These are phyloP conservation scores for Hippotragus niger DNA, from an alignment of 2,113 vertebrate genomes.

Conservation along the genomic window DNA sequence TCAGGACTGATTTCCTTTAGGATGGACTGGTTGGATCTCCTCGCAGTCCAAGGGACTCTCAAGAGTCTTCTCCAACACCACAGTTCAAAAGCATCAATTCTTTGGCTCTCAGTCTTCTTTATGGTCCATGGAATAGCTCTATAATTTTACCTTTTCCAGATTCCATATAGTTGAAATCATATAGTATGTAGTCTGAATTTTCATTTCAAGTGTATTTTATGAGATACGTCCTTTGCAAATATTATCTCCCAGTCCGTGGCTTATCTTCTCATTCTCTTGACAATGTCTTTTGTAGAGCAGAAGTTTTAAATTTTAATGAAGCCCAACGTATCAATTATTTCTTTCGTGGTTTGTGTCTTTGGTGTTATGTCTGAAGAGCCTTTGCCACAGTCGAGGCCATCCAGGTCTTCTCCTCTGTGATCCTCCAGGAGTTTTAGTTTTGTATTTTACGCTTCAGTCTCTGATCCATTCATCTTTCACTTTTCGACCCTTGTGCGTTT, in stretches of 20 bases:
- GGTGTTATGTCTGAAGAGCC: background rate
- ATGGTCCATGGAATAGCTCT: background rate
- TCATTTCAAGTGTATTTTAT: background rate
- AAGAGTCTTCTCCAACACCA: background rate
- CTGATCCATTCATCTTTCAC: background rate
- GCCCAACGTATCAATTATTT: background rate
- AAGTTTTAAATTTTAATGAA: background rate
- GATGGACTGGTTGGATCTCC: background rate
- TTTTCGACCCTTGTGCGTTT: background rate
- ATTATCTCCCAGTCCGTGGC: background rate
- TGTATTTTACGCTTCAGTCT: background rate
- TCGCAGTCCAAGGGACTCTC: background rate
- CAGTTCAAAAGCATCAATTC: background rate
- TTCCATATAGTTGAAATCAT: background rate
- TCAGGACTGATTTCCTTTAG: background rate
- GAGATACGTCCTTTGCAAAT: background rate
- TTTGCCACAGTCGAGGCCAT: background rate
- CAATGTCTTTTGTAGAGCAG: background rate
- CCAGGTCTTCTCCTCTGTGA: background rate
- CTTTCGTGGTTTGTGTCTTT: background rate
- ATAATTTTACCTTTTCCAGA: background rate
- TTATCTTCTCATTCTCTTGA: background rate
- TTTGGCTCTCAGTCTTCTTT: background rate
- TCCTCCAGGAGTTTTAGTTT: background rate
- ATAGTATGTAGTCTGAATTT: background rate